Evolutionary conservation across 2,113 vertebrate species (phyloP).

Genomic region (Xenopus laevis): DNA sequence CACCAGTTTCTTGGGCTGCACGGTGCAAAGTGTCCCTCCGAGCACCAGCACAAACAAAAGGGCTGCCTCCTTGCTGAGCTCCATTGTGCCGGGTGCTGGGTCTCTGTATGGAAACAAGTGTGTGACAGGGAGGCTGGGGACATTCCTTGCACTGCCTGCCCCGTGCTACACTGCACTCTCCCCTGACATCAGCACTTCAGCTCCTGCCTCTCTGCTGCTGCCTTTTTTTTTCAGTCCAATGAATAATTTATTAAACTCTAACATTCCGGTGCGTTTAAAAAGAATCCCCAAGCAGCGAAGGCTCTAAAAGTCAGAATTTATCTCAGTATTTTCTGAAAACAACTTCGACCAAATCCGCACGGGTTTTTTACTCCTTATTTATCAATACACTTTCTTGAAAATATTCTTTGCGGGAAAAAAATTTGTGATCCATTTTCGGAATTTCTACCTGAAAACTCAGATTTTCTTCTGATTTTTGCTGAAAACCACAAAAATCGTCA

Average conservation of each 20-base stretch:
- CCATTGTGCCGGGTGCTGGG: slow-evolving; percentile 57
- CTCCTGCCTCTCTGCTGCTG: slow-evolving; percentile 59
- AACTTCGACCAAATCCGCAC: too few species aligned
- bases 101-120: slow-evolving; percentile 31
- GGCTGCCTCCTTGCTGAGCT: slow-evolving; percentile 43
- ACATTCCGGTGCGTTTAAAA: slow-evolving; percentile 49
- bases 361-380: too few species aligned
- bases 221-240: slow-evolving; percentile 46
- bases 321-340: too few species aligned
- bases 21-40: slow-evolving; percentile 51
- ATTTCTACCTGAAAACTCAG: too few species aligned
- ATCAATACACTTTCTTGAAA: too few species aligned
- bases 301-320: too few species aligned
- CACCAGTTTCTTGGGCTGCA: slow-evolving; percentile 63
- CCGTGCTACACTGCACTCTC: slow-evolving; percentile 69
- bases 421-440: too few species aligned
- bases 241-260: slow-evolving; percentile 67
- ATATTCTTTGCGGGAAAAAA: too few species aligned
- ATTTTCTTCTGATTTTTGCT: too few species aligned
- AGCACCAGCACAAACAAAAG: slow-evolving; percentile 47
- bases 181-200: slow-evolving; percentile 82
- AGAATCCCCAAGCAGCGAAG: slow-evolving; percentile 47
- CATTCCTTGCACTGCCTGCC: slow-evolving; percentile 56
- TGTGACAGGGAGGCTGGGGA: slow-evolving; percentile 11
- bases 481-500: too few species aligned